Evolutionary conservation across 1,140 invertebrate genomes (phyloP), one percentile per base, ranked within the genome.

Genomic region (Ostrea denselamellosa): DNA sequence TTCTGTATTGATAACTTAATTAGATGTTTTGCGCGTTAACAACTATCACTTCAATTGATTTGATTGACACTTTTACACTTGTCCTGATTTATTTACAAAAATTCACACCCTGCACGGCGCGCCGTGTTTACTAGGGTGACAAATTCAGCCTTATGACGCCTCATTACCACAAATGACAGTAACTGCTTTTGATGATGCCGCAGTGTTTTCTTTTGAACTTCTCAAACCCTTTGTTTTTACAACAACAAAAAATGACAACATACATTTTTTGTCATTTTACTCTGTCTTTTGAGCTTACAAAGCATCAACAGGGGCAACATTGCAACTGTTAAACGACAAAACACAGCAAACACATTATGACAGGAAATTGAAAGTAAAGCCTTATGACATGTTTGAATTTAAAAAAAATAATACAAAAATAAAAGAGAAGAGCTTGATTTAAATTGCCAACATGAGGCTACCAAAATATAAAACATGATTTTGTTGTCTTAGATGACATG

Each of bases 1-100:
- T 77, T 77, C 56, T 14, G 14, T 77, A 77, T 28, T 77, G 68
- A 77, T 77, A 77, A 77, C 25, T 77, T 77, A 77, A 77, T 77
- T 77, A 77, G 68, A 77, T 28, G 10, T 34, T 77, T 14, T n/a
- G 14, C 68, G 12, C 25, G 10, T 77, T 17, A 77, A 77, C 25
- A 14, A 77, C 68, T 28, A 77, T 28, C 10, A 28, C 22, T 34
- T 12, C 12, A 22, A 77, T 77, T 77, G 25, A 77, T 77, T 77
- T 25, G 25, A 77, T 77, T 77, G 68, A 77, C 68, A 77, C 9
- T 77, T 14, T 9, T 34, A 28, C 9, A 28, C 12, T 77, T 77
- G 68, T 34, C 28, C 25, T 12, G 25, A 77, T 77, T 77, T 77
- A 77, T 77, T 77, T 77, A 77, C 68, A 14, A 77, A 25, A 25